phyloP scores from a whole-genome alignment of 2,797 vertebrate genomes.

The Clarias fuscus region DNA sequence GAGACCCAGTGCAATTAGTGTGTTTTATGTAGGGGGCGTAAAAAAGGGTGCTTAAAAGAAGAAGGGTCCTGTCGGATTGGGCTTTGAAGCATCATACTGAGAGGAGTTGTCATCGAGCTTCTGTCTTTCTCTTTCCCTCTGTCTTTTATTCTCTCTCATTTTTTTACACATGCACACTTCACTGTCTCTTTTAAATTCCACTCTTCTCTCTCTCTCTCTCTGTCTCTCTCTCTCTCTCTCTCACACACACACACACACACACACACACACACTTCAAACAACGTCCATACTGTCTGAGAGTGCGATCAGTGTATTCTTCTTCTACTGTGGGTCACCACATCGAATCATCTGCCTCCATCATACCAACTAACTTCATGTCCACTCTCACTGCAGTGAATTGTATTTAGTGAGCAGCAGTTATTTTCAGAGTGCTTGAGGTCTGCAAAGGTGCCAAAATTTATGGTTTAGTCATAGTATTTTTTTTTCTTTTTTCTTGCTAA shows the following conservation, averaged over 20 bases:
- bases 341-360: too few relatives aligned
- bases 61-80: neutral
- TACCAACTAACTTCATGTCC: too few relatives aligned
- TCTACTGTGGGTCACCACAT: too few relatives aligned
- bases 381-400: neutral
- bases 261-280: slow-evolving; percentile 1
- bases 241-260: too few relatives aligned
- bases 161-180: slow-evolving; percentile 14
- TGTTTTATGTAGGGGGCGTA: slow-evolving; percentile 16
- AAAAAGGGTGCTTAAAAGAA: neutral
- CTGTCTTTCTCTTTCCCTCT: too few relatives aligned
- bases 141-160: neutral
- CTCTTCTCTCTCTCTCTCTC: neutral
- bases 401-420: slow-evolving; percentile 21
- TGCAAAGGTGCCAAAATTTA: neutral
- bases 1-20: slow-evolving; percentile 32
- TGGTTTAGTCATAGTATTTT: neutral
- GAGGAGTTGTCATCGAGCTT: slow-evolving; percentile 13
- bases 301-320: neutral
- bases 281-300: slow-evolving; percentile 1
- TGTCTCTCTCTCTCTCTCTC: too few relatives aligned
- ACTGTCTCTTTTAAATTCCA: neutral
- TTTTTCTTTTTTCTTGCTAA: neutral
- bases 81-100: slow-evolving; percentile 12
- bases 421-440: slow-evolving; percentile 10